Conservation (phyloP, 2,888 invertebrate genomes). For the Arge pagana region DNA sequence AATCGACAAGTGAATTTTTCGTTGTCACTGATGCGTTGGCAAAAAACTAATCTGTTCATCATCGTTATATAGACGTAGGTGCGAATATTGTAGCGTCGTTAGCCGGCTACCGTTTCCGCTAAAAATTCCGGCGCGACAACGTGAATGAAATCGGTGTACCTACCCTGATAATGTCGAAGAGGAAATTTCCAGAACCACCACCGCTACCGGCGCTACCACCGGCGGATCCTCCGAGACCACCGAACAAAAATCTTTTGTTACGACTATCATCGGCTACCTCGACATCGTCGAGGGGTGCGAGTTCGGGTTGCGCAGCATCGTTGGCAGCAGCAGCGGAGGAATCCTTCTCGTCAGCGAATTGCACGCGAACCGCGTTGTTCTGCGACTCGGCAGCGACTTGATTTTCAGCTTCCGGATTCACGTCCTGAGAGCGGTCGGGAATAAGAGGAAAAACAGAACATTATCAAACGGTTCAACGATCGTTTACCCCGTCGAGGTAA, state of each 20-base stretch:
- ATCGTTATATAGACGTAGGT: too few species aligned
- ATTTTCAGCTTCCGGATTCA: conserved; percentile 55
- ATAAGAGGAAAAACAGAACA: background rate
- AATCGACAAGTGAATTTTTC: too few species aligned
- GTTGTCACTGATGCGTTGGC: too few species aligned
- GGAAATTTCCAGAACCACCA: conserved; percentile 84
- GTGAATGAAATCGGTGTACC: too few species aligned
- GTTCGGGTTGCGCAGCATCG: conserved; percentile 69
- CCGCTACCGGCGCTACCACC: conserved; percentile 56
- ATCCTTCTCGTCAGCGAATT: conserved; percentile 61
- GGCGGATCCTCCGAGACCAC: conserved; percentile 62
- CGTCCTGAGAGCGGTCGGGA: conserved; percentile 42
- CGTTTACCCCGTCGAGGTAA: too few species aligned
- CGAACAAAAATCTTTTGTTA: conserved; percentile 79
- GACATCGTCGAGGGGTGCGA: conserved; percentile 72
- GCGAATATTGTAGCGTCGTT: too few species aligned
- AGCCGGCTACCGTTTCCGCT: conserved; percentile 12
- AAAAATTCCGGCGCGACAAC: conserved; percentile 16
- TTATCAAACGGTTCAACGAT: background rate
- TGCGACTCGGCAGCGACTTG: conserved; percentile 65
- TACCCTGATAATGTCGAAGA: conserved; percentile 88
- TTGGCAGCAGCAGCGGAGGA: conserved; percentile 64
- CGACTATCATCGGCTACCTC: conserved; percentile 78
- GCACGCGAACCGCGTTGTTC: conserved; percentile 67
- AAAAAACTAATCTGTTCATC: too few species aligned